These are phyloP conservation scores for Ceratitis capitata DNA, from an alignment of 1,140 invertebrate species.

Conservation along the genomic window DNA sequence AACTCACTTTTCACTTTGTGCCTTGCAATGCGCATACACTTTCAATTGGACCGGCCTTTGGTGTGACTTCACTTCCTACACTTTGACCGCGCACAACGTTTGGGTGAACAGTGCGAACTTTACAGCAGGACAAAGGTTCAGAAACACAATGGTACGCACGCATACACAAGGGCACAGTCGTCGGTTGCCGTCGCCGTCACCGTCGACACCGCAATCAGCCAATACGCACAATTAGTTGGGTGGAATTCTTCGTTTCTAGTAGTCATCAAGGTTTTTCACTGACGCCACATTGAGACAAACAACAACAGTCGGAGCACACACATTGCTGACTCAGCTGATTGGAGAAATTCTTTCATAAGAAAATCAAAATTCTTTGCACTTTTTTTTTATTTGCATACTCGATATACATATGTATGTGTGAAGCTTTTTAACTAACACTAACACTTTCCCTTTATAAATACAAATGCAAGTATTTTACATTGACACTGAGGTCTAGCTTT, in stretches of 20 bases:
- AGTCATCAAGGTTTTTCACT: constrained; percentile 35
- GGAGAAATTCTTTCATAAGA: neutral
- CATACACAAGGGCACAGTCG: neutral
- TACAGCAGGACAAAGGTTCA: neutral
- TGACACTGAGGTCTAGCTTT: too few species aligned
- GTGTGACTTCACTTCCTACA: neutral
- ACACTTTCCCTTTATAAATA: too few species aligned
- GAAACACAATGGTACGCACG: neutral
- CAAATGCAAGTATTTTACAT: too few species aligned
- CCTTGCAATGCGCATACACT: neutral
- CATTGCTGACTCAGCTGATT: neutral
- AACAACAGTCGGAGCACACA: neutral
- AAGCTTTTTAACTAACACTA: too few species aligned
- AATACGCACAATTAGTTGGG: constrained; percentile 28
- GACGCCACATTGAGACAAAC: neutral
- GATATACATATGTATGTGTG: too few species aligned
- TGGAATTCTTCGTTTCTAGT: neutral
- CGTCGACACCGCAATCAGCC: neutral
- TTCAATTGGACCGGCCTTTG: neutral
- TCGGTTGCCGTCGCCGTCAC: neutral
- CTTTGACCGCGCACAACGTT: neutral
- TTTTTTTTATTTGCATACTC: neutral
- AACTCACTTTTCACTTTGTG: neutral
- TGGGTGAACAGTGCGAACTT: neutral
- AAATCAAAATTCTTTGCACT: too few species aligned